Evolutionary conservation across 2,888 invertebrate species (phyloP).

Genomic region (Sthenelais limicola): DNA sequence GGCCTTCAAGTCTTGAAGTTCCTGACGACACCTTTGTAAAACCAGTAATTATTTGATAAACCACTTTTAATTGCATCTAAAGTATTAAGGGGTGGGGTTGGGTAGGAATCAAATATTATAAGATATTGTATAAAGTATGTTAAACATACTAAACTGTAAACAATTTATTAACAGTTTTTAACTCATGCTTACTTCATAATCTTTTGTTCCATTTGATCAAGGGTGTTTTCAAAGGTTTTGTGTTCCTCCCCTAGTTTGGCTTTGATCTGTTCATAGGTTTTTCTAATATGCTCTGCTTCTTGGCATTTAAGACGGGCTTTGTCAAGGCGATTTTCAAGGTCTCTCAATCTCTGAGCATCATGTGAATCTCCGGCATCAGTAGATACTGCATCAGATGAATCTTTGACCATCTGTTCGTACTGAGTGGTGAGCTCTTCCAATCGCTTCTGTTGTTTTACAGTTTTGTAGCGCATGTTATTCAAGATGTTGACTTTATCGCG

Average conservation of each 20-base stretch:
- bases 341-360: slow-evolving; percentile 70
- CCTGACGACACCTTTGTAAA: slow-evolving; percentile 54
- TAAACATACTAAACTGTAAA: too few relatives aligned
- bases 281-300: slow-evolving; percentile 71
- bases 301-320: slow-evolving; percentile 70
- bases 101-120: too few relatives aligned
- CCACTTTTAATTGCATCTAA: too few relatives aligned
- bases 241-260: slow-evolving; percentile 69
- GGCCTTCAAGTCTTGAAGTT: slow-evolving; percentile 66
- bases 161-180: too few relatives aligned
- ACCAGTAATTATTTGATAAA: too few relatives aligned
- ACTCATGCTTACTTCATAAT: slow-evolving; percentile 60
- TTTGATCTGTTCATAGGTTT: slow-evolving; percentile 72
- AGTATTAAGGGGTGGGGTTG: too few relatives aligned
- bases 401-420: slow-evolving; percentile 68
- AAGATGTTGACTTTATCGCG: slow-evolving; percentile 70
- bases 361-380: slow-evolving; percentile 70
- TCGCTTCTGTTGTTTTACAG: slow-evolving; percentile 61
- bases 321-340: slow-evolving; percentile 69
- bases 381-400: slow-evolving; percentile 66
- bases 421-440: slow-evolving; percentile 67
- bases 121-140: too few relatives aligned
- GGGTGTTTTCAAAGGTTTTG: slow-evolving; percentile 65
- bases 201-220: slow-evolving; percentile 69
- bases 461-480: slow-evolving; percentile 67